These are phyloP conservation scores for Artibeus jamaicensis DNA, from an alignment of 2,797 vertebrate genomes.

Conservation along the genomic window DNA sequence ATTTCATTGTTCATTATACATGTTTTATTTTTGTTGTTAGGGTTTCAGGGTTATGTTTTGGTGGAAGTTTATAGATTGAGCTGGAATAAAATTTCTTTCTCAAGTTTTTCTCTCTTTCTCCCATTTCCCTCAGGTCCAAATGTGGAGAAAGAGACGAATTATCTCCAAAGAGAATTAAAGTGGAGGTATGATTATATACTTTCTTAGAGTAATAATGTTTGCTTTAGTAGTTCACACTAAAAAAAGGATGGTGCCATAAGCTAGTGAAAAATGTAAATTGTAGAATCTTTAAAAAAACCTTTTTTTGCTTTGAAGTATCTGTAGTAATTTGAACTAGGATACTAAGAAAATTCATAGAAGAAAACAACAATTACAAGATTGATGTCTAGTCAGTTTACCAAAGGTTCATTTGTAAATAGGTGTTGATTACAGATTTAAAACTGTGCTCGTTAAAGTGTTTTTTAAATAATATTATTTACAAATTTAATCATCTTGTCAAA, in stretches of 20 bases:
- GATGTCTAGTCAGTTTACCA: background rate
- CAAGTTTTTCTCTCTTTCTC: constrained; percentile 67
- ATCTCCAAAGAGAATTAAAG: constrained; percentile 97
- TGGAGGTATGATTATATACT: constrained; percentile 87
- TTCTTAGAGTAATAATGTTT: constrained; percentile 9
- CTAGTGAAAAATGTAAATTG: constrained; percentile 3
- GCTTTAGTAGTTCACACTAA: constrained; percentile 9
- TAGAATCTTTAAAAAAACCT: constrained; percentile 43
- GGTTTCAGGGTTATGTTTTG: background rate
- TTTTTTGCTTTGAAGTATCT: background rate
- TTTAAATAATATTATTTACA: background rate
- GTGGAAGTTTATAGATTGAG: background rate
- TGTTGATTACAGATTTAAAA: constrained; percentile 16
- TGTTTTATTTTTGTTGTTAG: background rate
- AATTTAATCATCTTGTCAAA: background rate
- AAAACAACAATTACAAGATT: background rate
- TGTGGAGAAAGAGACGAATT: constrained; percentile 96
- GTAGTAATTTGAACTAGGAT: background rate
- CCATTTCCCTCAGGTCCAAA: constrained; percentile 88
- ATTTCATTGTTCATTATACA: background rate
- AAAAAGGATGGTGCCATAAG: background rate
- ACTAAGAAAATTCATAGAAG: background rate
- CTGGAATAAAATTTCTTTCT: constrained; percentile 36
- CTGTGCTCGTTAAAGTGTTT: background rate
- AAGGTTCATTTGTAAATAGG: background rate